Evolutionary conservation across 2,888 invertebrate genomes (phyloP).

Genomic region (Stenodera caucasica): DNA sequence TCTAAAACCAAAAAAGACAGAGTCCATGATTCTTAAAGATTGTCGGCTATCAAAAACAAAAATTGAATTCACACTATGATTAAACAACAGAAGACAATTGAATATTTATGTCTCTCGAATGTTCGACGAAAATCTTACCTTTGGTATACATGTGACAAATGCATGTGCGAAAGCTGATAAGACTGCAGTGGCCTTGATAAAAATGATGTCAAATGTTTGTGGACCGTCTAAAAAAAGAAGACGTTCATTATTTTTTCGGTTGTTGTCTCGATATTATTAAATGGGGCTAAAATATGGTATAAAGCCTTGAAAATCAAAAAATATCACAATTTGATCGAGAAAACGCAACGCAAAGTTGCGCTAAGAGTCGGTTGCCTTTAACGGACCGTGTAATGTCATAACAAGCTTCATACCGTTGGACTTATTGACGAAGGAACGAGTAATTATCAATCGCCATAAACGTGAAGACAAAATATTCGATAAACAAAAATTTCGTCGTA

Average conservation of each 20-base stretch:
- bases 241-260: background rate
- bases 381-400: background rate
- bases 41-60: background rate
- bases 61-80: background rate
- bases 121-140: background rate
- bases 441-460: too few species aligned
- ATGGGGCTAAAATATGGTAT: too few species aligned
- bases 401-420: background rate
- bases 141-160: background rate
- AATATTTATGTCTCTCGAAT: background rate
- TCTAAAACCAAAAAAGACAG: background rate
- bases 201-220: background rate
- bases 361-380: background rate
- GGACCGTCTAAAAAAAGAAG: background rate
- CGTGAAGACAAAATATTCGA: background rate
- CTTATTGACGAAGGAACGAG: background rate
- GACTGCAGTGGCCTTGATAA: background rate
- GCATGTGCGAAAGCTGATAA: background rate
- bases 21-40: background rate
- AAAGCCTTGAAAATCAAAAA: background rate
- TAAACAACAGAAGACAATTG: background rate
- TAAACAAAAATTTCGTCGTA: too few species aligned
- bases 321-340: background rate
- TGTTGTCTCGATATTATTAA: background rate
- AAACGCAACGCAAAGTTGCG: background rate